phyloP scores from a whole-genome alignment of 53 echinoderm and acorn worm species.

The Luidia sarsii region DNA sequence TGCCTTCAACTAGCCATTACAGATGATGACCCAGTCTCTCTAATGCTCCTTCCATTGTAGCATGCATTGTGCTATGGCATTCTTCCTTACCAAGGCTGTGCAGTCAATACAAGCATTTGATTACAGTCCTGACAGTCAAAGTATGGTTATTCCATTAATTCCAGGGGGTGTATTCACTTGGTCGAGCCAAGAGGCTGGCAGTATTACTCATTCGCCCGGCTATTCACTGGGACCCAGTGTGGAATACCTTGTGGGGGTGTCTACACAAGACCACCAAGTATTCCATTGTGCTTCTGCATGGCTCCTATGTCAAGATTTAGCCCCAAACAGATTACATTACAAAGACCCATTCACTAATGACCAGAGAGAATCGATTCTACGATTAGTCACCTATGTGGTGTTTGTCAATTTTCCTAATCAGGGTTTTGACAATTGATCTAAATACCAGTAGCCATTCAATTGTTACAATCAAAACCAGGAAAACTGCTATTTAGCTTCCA shows the following conservation, averaged over 20 bases:
- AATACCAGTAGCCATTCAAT: no score
- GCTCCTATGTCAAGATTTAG: background rate
- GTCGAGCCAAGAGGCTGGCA: background rate
- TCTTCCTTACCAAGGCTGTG: constrained; percentile 16
- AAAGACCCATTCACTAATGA: no score
- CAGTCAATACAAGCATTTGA: constrained; percentile 28
- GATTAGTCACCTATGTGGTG: no score
- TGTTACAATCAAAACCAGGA: no score
- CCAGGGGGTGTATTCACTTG: constrained; percentile 20
- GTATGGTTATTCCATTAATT: constrained; percentile 45
- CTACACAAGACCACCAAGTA: constrained; percentile 24
- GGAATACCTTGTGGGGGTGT: background rate
- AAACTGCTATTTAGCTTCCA: no score
- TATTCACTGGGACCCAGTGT: background rate
- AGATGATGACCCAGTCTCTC: background rate
- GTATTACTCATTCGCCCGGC: constrained; percentile 14
- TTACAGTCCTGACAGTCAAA: constrained; percentile 35
- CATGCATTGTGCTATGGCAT: constrained; percentile 3
- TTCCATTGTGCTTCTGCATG: constrained; percentile 5
- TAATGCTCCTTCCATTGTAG: constrained; percentile 19
- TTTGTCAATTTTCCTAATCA: no score
- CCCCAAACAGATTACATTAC: constrained; percentile 28
- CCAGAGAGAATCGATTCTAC: no score
- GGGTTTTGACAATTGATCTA: no score
- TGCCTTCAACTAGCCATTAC: background rate